phyloP scores from a whole-genome alignment of 2,113 vertebrate species.

The Paradoxurus hermaphroditus region DNA sequence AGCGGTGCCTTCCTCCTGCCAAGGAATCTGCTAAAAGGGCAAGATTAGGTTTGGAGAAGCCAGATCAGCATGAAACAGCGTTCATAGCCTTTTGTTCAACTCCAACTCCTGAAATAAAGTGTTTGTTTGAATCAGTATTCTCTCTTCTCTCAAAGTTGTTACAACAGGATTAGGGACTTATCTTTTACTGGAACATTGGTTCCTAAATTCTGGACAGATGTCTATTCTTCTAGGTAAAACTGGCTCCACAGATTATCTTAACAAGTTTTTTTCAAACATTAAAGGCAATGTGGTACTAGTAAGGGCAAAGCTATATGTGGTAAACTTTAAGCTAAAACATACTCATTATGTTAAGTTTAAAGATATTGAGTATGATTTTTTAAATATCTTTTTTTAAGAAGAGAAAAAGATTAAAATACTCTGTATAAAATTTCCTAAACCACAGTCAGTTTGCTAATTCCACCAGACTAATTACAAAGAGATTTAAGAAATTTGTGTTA shows the following conservation, averaged over 20 bases:
- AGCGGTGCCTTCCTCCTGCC: neutral
- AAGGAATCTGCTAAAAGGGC: neutral
- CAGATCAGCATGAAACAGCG: fast-evolving
- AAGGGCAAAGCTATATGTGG: neutral
- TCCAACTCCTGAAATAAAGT: neutral
- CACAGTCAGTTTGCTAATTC: neutral
- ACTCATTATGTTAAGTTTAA: neutral
- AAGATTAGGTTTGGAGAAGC: neutral
- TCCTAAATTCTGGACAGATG: neutral
- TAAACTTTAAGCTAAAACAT: neutral
- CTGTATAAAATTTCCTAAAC: neutral
- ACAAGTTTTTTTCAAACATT: neutral
- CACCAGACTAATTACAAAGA: neutral
- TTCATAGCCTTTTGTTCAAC: neutral
- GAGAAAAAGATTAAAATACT: neutral
- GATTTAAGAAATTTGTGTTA: neutral
- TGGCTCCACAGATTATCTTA: neutral
- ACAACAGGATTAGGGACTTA: neutral
- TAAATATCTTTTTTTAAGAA: neutral
- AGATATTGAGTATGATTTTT: neutral
- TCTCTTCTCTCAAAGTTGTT: neutral
- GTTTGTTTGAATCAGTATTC: neutral
- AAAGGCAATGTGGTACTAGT: neutral
- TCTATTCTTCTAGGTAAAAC: neutral
- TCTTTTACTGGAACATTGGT: neutral